Evolutionary conservation across 2,113 vertebrate genomes (phyloP).

Genomic region (Brachionichthys hirsutus): DNA sequence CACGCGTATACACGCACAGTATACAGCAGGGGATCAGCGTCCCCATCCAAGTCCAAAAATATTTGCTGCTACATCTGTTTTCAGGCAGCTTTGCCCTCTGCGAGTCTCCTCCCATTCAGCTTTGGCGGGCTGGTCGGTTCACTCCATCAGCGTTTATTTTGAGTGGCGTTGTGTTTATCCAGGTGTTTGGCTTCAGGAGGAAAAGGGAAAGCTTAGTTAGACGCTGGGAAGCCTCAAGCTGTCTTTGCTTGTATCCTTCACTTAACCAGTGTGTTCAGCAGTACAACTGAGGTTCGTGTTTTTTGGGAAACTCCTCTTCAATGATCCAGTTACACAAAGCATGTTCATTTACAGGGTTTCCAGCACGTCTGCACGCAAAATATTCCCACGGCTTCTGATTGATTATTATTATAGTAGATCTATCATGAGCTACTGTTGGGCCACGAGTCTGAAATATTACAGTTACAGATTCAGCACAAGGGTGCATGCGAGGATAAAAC

Average conservation of each 20-base stretch:
- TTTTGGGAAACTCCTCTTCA: background rate
- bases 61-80: constrained; percentile 52
- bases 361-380: background rate
- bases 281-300: constrained; percentile 65
- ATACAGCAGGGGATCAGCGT: constrained; percentile 41
- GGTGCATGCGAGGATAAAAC: background rate
- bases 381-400: constrained; percentile 1
- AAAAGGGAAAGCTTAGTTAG: constrained; percentile 25
- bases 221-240: constrained; percentile 22
- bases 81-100: constrained; percentile 18
- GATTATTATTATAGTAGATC: background rate
- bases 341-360: constrained; percentile 1
- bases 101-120: constrained; percentile 3
- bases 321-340: constrained; percentile 21
- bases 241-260: constrained; percentile 41
- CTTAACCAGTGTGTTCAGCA: constrained; percentile 81
- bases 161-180: constrained; percentile 59
- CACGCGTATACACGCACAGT: constrained; percentile 12
- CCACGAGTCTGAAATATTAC: background rate
- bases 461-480: too few species aligned
- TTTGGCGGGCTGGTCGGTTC: constrained; percentile 20
- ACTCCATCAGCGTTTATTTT: constrained; percentile 45
- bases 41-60: constrained; percentile 20
- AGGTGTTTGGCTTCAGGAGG: constrained; percentile 42
- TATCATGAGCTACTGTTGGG: background rate